Base-by-base conservation (phyloP, 2,888 invertebrate genomes). In the Melipona bicolor region DNA sequence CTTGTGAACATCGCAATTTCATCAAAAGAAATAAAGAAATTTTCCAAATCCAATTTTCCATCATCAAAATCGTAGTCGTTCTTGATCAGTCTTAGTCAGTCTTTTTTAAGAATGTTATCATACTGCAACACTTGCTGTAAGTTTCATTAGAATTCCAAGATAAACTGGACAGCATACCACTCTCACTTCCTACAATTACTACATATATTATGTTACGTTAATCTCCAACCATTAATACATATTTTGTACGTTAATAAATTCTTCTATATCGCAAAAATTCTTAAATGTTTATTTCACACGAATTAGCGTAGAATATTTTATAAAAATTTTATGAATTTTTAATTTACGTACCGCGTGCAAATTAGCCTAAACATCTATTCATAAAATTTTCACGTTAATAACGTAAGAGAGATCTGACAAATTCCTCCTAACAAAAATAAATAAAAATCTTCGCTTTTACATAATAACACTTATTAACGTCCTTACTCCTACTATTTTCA, bases 161-260 rank as follows among this genome's bases (percentile, higher is more conserved):
- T 54, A 64, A 65, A 24, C n/a, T 54, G 64, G 36, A 36, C 24
- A 36, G 0, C 13, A 15, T 54, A 9, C n/a, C 19, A 24, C 74
- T 74, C 54, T 74, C 54, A 74, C 54, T 74, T 74, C 74, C 74
- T 74, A 9, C 54, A 52, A 27, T 27, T 27, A 27, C 27, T 27
- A 27, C 27, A 27, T 27, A 27, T 27, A 27, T 27, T 27, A 27
- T 27, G 27, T 27, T 27, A 27, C 27, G 27, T 27, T 27, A 27
- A 27, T 1, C 1, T 27, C 27, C 27, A 27, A 64, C 13, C 17
- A 54, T 74, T 24, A 43, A 54, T 17, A 27, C 19, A 9, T 59
- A n/a, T n/a, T 24, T 43, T 9, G 9, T 2, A 43, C 43, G 43
- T 43, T n/a, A 59, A 59, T 15, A n/a, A 15, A 59, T 59, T 5